Percentiles rank a stretch among this genome's conserved stretches.
phyloP scores from a whole-genome alignment of 2,888 invertebrate genomes.

The Coecobrya sp. region DNA sequence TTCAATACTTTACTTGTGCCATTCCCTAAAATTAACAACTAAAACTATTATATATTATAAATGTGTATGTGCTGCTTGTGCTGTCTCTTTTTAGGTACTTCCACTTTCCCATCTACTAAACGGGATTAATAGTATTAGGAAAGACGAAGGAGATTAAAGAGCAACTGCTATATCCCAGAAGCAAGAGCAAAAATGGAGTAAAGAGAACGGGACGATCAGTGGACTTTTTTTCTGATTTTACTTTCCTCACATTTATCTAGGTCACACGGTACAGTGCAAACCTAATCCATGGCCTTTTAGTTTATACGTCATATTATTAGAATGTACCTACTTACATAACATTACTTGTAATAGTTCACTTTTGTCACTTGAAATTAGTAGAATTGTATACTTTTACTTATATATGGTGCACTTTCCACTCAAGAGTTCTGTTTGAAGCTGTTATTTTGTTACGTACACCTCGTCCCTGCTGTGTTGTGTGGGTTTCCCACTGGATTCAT shows the following conservation, averaged over 20 bases:
- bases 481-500: slow-evolving; percentile 23
- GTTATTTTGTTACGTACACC: neutral
- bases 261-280: slow-evolving; percentile 4
- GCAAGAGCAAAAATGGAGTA: neutral
- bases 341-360: neutral
- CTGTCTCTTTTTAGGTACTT: neutral
- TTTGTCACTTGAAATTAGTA: slow-evolving; percentile 1
- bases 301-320: neutral
- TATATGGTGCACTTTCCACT: slow-evolving; percentile 31
- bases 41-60: no score
- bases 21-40: neutral
- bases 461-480: neutral
- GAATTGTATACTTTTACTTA: neutral
- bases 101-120: neutral
- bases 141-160: slow-evolving; percentile 10
- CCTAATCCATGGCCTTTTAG: neutral
- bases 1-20: neutral
- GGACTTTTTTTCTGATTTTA: neutral
- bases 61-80: neutral
- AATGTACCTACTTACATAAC: neutral
- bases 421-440: neutral
- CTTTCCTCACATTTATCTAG: neutral
- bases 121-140: neutral
- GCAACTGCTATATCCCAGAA: neutral
- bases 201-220: neutral